Evolutionary conservation across 1,140 invertebrate species (phyloP), one percentile per base, ranked within the genome.

Genomic region (Battus philenor): DNA sequence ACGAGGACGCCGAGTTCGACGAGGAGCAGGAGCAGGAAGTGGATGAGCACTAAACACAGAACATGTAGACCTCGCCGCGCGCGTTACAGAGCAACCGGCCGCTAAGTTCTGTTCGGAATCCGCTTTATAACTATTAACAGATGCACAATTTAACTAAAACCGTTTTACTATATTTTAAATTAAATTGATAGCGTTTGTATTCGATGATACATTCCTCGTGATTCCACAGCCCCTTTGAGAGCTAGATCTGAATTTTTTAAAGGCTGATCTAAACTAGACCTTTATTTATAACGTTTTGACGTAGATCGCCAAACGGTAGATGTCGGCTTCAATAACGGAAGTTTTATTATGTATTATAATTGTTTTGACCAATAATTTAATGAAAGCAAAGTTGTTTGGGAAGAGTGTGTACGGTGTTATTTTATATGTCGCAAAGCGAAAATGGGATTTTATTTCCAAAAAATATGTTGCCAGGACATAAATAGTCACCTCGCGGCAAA

Each of bases 1-100:
- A 92, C 65, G 90, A 91, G 66, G 90, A 91, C 65, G 88, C 88
- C 4, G 90, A 91, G 81, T 91, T 90, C 68, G 90, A 91, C 44
- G 77, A 82, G 53, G 77, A 82, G 41, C 68, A 77, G 48, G 79
- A 86, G 62, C 77, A 78, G 36, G 77, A 80, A 18, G 53, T 77
- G 11, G 74, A 73, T 4, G 68, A 77, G 51, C 67, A 64, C 52
- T 52, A 95, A 29, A 93, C 93, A 44, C 32, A 44, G 24, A 49
- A 38, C 45, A 60, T 48, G 45, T 47, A 61, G 51, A 68, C 26
- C 13, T 41, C 71, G 72, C 73, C 74, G 73, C 69, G 64, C 59
- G 48, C 54, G 77, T 81, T 81, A 75, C 77, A 65, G 62, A 62
- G 75, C 80, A 75, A 73, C 73, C 69, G 62, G 80, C 72, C 73